phyloP scores from a whole-genome alignment of 2,888 invertebrate species.

The Oxycera nigricornis region DNA sequence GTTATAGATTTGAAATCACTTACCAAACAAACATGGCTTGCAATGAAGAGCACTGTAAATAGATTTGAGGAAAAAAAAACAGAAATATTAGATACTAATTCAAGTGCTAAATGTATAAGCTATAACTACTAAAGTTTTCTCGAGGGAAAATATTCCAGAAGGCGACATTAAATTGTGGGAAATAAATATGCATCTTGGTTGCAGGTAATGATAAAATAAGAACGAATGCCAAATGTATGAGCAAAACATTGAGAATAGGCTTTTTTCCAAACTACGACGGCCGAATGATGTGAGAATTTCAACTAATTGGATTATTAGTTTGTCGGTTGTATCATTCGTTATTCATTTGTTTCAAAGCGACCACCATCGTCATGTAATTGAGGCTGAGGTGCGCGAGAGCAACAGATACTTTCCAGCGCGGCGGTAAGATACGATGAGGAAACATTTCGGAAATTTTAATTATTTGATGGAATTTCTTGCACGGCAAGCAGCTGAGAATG shows the following conservation, averaged over 20 bases:
- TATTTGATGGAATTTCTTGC: conserved; percentile 7
- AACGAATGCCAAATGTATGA: neutral
- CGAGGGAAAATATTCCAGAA: neutral
- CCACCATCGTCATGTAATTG: neutral
- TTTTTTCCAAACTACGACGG: neutral
- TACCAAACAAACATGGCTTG: conserved; percentile 52
- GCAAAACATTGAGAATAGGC: neutral
- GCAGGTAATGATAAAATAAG: neutral
- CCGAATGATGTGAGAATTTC: neutral
- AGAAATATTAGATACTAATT: neutral
- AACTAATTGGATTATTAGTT: conserved; percentile 17
- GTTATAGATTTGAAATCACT: conserved; percentile 45
- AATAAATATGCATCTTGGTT: neutral
- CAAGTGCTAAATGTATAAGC: neutral
- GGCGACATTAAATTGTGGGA: conserved; percentile 13
- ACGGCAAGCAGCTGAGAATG: neutral
- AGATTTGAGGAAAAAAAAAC: conserved; percentile 18
- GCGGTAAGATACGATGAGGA: neutral
- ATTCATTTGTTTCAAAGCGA: neutral
- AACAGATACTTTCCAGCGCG: neutral
- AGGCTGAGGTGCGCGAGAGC: neutral
- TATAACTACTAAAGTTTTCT: neutral
- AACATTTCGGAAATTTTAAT: conserved; percentile 26
- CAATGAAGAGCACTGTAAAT: conserved; percentile 52
- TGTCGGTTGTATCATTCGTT: neutral